Evolutionary conservation across 2,888 invertebrate species (phyloP).

Genomic region (Tethea ocularis): DNA sequence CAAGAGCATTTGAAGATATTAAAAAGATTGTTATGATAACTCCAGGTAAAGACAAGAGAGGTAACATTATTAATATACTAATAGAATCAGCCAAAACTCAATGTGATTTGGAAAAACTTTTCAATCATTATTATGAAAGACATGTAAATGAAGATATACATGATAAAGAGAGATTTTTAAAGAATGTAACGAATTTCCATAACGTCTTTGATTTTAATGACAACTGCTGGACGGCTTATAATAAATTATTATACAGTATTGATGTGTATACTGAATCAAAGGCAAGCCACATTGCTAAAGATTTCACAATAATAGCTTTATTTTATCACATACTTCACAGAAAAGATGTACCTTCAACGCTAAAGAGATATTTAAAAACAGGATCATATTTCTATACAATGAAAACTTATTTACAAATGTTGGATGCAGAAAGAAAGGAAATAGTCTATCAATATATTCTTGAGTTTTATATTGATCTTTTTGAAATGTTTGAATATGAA

Average conservation of each 20-base stretch:
- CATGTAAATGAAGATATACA: constrained; percentile 52
- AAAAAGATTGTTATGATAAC: constrained; percentile 44
- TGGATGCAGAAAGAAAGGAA: constrained; percentile 21
- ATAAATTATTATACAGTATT: constrained; percentile 53
- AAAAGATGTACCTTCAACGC: not conserved
- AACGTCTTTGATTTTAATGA: constrained; percentile 51
- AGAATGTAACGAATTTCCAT: constrained; percentile 35
- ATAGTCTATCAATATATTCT: constrained; percentile 16
- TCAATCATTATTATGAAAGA: constrained; percentile 54
- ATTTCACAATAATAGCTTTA: constrained; percentile 32
- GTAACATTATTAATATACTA: constrained; percentile 44
- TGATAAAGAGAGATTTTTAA: constrained; percentile 46
- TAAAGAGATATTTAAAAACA: not conserved
- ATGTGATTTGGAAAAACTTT: constrained; percentile 44
- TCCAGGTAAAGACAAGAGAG: constrained; percentile 35
- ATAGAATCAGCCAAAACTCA: constrained; percentile 46
- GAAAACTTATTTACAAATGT: constrained; percentile 20
- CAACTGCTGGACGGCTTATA: constrained; percentile 52
- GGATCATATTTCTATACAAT: not conserved
- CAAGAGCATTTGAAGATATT: constrained; percentile 47
- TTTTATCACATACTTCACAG: constrained; percentile 48
- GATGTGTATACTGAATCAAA: constrained; percentile 38
- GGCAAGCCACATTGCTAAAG: constrained; percentile 8
- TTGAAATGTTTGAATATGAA: not conserved
- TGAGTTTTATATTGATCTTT: constrained; percentile 25